A percentile compares a stretch with the other conserved stretches of the same genome.
These are phyloP conservation scores for Formica exsecta DNA, from an alignment of 1,140 invertebrate genomes.

Conservation along the genomic window DNA sequence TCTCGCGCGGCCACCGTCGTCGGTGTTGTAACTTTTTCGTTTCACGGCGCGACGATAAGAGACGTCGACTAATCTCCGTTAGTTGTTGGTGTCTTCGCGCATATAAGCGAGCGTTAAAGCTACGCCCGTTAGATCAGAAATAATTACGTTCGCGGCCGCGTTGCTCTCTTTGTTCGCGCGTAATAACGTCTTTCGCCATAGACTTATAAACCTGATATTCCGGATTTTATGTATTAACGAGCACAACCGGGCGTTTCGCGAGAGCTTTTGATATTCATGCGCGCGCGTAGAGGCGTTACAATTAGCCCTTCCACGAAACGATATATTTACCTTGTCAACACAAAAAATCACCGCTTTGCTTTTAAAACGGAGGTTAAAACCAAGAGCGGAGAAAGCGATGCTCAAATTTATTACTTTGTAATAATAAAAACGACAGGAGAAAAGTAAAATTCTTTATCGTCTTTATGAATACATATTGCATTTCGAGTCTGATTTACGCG, in stretches of 20 bases:
- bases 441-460: not conserved
- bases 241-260: not conserved
- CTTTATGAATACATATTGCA: conserved; percentile 16
- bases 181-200: conserved; percentile 67
- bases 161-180: conserved; percentile 68
- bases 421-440: conserved; percentile 20
- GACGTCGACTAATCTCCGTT: conserved; percentile 57
- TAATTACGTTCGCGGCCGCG: conserved; percentile 59
- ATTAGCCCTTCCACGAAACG: conserved; percentile 56
- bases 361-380: not conserved
- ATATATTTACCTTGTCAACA: conserved; percentile 33
- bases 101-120: conserved; percentile 39
- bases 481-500: not conserved
- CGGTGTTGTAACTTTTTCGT: conserved; percentile 10
- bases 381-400: not conserved
- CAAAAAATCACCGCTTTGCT: not conserved
- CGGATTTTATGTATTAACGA: conserved; percentile 73
- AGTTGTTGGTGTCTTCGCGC: conserved; percentile 27
- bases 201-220: conserved; percentile 68
- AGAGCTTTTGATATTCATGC: conserved; percentile 66
- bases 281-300: conserved; percentile 39
- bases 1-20: conserved; percentile 16
- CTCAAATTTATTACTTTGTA: not conserved
- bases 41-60: conserved; percentile 49
- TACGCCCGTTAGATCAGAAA: conserved; percentile 69